phyloP scores from a whole-genome alignment of 2,797 vertebrate genomes.

The Eulemur rubriventer region DNA sequence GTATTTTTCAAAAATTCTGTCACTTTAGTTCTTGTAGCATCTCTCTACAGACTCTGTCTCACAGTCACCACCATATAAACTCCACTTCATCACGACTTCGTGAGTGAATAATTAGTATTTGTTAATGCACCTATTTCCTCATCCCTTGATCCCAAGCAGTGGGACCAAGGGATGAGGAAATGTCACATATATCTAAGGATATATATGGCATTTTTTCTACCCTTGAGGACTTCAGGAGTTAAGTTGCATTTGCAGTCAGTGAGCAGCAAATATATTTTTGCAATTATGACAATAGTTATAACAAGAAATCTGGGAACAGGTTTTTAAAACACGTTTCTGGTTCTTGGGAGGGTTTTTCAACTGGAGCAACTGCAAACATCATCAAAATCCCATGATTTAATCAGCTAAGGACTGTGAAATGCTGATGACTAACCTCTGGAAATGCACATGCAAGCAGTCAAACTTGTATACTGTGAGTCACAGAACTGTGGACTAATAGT shows the following conservation, averaged over 20 bases:
- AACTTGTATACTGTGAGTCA: conserved; percentile 65
- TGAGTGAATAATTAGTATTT: background rate
- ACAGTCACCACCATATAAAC: background rate
- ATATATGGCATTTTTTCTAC: background rate
- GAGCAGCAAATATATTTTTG: background rate
- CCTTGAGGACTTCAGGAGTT: background rate
- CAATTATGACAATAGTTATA: conserved; percentile 22
- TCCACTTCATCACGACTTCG: background rate
- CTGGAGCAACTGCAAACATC: conserved; percentile 67
- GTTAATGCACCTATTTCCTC: background rate
- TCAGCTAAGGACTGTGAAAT: conserved; percentile 32
- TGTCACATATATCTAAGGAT: too few species aligned
- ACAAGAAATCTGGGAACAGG: conserved; percentile 42
- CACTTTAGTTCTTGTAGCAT: background rate
- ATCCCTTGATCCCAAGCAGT: background rate
- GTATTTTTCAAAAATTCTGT: background rate
- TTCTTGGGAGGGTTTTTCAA: conserved; percentile 42
- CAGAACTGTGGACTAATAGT: background rate
- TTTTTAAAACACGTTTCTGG: conserved; percentile 59
- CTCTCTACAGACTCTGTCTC: background rate
- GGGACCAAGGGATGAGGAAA: background rate
- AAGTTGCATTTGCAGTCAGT: background rate
- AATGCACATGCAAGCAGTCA: conserved; percentile 58
- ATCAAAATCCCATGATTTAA: conserved; percentile 74
- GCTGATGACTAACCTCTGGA: conserved; percentile 66